Evolutionary conservation across 2,888 invertebrate species (phyloP), one percentile per base, ranked within the genome.

Genomic region (Melitaea athalia): DNA sequence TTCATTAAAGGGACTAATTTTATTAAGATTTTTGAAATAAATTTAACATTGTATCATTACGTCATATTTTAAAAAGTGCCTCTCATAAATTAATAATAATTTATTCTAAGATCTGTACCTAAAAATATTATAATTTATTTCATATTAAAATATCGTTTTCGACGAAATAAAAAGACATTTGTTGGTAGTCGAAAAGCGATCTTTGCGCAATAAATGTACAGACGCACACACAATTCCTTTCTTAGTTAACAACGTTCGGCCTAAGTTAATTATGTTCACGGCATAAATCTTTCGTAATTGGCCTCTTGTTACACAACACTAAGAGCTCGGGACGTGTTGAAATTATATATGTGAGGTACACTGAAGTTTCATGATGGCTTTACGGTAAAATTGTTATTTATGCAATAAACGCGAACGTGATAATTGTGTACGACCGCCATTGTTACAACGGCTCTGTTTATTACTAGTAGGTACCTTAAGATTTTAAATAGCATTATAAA

Each of bases 251-350:
- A 91, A 87, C 84, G 88, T 89, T 89, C 87, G 85, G 91, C 88
- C 92, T 91, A 92, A 93, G 91, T 93, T 93, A 93, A 93, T 93
- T 93, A 93, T 91, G 90, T 90, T 91, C 87, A 83, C 83, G 85
- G 87, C 88, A 93, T 93, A 93, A 93, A 93, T 93, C 93, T 92
- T 90, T 88, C 84, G 91, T 93, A 93, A 93, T 93, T 93, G 93
- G 93, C 88, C 89, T 92, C 92, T 84, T 85, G 91, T 92, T 92
- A 85, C 92, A 89, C 88, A 88, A 88, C 84, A 89, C 90, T 91
- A 90, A 89, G 87, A 90, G 86, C 83, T 77, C 76, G 86, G 84
- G 88, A 91, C 91, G 91, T 88, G 92, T 85, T 91, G 91, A 92
- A 90, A 92, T 92, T 91, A 91, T 91, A 92, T 92, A 92, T 92